Conservation (phyloP, 2,888 invertebrate genomes). For the Coremacera marginata region DNA sequence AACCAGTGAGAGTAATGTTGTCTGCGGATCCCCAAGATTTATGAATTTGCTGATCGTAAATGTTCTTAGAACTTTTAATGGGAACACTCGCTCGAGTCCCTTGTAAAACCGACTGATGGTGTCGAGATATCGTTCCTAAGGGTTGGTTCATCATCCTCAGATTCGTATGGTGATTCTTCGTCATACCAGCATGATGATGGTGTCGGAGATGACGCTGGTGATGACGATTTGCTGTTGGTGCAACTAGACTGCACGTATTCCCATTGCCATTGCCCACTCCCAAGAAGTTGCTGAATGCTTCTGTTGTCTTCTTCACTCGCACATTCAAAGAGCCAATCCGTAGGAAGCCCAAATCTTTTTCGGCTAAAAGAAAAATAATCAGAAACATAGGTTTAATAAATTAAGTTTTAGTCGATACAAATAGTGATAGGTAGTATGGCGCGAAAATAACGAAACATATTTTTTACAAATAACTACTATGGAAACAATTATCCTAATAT, state of each 20-base stretch:
- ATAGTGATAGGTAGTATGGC: too few species aligned
- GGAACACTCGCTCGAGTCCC: constrained; percentile 63
- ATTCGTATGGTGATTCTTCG: constrained; percentile 58
- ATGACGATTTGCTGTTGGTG: constrained; percentile 62
- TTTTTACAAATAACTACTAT: too few species aligned
- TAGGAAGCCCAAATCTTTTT: constrained; percentile 90
- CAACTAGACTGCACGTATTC: constrained; percentile 61
- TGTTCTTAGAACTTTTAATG: constrained; percentile 55
- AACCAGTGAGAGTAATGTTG: constrained; percentile 77
- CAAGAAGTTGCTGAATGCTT: constrained; percentile 90
- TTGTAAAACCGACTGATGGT: constrained; percentile 43
- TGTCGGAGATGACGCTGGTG: constrained; percentile 70
- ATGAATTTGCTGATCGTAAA: constrained; percentile 77
- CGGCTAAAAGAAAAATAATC: constrained; percentile 70
- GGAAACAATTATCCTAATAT: too few species aligned
- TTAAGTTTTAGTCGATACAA: too few species aligned
- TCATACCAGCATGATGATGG: constrained; percentile 59
- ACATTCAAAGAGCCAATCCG: constrained; percentile 93
- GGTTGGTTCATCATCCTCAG: constrained; percentile 55
- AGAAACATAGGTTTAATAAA: background rate
- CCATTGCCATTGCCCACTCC: constrained; percentile 77
- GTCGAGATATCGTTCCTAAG: constrained; percentile 53
- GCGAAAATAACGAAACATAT: too few species aligned
- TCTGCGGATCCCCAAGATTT: constrained; percentile 94
- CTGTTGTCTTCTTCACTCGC: constrained; percentile 91